These are phyloP conservation scores for Cinclus cinclus DNA, from an alignment of 2,113 vertebrate genomes.

Conservation along the genomic window DNA sequence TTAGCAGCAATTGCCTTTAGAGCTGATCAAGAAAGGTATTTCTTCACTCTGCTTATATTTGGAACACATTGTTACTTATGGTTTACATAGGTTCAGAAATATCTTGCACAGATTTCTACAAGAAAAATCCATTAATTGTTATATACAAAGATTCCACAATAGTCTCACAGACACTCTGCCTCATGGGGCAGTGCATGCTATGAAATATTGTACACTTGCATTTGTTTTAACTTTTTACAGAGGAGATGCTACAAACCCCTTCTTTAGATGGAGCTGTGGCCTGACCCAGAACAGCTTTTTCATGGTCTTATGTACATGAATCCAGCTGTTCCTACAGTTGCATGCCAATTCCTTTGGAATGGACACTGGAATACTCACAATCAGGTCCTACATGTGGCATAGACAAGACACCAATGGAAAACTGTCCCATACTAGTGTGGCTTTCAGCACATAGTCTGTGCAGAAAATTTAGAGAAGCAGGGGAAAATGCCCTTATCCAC, in stretches of 20 bases:
- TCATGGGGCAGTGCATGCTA: background rate
- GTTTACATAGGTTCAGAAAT: background rate
- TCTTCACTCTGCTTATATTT: background rate
- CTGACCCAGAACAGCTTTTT: background rate
- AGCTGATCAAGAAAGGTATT: background rate
- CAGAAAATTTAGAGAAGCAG: background rate
- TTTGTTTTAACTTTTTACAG: background rate
- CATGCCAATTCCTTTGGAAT: background rate
- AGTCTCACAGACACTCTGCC: background rate
- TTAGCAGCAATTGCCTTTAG: background rate
- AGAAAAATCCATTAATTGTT: background rate
- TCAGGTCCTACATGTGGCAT: background rate
- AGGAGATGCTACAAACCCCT: background rate
- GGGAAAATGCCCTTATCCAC: background rate
- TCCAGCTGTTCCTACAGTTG: background rate
- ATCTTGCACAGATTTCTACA: background rate
- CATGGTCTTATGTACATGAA: background rate
- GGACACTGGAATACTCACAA: background rate
- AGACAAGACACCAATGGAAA: background rate
- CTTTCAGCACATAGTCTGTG: background rate
- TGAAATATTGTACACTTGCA: background rate
- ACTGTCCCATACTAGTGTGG: accelerated
- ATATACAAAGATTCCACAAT: background rate
- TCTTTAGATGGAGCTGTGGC: background rate
- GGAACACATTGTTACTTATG: background rate